Conservation (phyloP, 1,140 invertebrate genomes). For the Calephelis virginiensis region DNA sequence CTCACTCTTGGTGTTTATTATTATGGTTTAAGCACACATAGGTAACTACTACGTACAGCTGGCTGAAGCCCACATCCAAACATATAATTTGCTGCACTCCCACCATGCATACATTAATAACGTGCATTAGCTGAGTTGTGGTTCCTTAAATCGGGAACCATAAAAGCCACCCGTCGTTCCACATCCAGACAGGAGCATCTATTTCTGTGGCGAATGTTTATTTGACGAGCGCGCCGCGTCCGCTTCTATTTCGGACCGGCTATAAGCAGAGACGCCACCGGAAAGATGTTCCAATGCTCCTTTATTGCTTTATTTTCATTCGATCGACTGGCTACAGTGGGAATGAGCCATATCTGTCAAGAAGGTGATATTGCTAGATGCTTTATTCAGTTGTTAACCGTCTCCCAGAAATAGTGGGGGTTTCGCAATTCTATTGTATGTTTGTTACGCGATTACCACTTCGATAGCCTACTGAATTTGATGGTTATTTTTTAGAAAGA, state of each 20-base stretch:
- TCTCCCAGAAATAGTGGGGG: too few species aligned
- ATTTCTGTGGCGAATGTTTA: conserved; percentile 17
- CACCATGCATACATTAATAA: not conserved
- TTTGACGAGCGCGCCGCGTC: conserved; percentile 15
- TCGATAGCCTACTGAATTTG: too few species aligned
- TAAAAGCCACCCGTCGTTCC: conserved; percentile 11
- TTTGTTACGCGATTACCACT: too few species aligned
- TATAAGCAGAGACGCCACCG: conserved; percentile 17
- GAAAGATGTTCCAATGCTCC: conserved; percentile 16
- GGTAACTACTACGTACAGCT: too few species aligned
- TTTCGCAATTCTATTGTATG: too few species aligned
- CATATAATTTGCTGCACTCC: too few species aligned
- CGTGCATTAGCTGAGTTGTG: not conserved
- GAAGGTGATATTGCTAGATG: too few species aligned
- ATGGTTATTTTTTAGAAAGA: too few species aligned
- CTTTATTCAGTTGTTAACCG: too few species aligned
- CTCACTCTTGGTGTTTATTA: too few species aligned
- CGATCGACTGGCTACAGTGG: conserved; percentile 4
- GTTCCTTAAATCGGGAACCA: conserved; percentile 12
- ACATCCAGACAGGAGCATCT: conserved; percentile 1
- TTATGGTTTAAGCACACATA: too few species aligned
- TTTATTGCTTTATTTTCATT: conserved; percentile 17
- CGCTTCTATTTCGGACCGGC: conserved; percentile 15
- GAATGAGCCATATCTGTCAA: not conserved
- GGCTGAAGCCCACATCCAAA: too few species aligned